phyloP scores from a whole-genome alignment of 2,888 invertebrate genomes.

The Chirona hameri region DNA sequence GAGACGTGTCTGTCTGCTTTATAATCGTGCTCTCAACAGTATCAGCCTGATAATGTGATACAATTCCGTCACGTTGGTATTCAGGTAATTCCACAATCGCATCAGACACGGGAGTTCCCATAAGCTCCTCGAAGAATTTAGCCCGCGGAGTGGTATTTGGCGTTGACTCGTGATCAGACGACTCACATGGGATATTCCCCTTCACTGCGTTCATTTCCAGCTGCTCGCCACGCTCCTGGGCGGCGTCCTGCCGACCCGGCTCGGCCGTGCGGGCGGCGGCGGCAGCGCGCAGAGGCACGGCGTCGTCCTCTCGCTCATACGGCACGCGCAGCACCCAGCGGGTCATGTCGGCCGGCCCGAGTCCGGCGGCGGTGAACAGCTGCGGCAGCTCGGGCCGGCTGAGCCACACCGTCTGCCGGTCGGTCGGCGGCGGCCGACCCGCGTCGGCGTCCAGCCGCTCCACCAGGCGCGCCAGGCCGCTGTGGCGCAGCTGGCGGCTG shows the following conservation, averaged over 20 bases:
- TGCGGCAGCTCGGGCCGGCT: neutral
- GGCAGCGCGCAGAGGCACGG: neutral
- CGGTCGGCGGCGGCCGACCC: neutral
- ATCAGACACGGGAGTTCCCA: neutral
- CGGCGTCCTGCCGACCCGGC: too few relatives aligned
- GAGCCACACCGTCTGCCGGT: neutral
- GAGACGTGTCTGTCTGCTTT: neutral
- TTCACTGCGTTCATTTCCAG: too few relatives aligned
- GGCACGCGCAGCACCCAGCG: constrained; percentile 2
- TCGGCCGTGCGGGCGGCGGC: neutral
- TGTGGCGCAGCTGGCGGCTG: neutral
- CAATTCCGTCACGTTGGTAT: neutral
- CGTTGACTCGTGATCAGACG: neutral
- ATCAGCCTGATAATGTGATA: neutral
- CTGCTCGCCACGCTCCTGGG: too few relatives aligned
- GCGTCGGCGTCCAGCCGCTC: neutral
- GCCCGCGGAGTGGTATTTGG: neutral
- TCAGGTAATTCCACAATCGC: neutral
- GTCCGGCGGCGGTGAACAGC: neutral
- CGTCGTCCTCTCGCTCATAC: neutral
- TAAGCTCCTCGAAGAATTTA: neutral
- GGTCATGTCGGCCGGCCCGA: constrained; percentile 5
- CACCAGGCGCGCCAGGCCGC: neutral
- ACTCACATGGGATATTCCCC: neutral
- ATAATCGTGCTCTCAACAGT: neutral